These are phyloP conservation scores for Ia io DNA, from an alignment of 2,113 vertebrate genomes.

Conservation along the genomic window DNA sequence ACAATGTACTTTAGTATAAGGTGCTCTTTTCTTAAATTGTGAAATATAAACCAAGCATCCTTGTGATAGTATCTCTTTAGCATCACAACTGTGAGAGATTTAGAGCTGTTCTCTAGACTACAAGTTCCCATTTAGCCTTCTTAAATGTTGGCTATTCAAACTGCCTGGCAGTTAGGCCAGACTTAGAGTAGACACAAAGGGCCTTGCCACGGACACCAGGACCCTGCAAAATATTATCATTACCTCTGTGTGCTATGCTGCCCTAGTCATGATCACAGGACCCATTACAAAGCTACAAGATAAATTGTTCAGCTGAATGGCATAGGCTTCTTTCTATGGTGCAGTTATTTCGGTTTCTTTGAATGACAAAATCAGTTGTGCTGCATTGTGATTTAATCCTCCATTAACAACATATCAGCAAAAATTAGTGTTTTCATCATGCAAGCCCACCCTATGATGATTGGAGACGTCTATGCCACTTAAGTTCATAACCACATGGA, in stretches of 20 bases:
- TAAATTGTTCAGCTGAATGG: neutral
- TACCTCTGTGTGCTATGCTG: neutral
- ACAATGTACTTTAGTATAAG: neutral
- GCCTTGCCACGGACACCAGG: neutral
- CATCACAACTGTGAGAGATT: neutral
- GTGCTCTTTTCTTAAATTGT: neutral
- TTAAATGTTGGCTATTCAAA: neutral
- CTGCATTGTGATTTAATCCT: slow-evolving; percentile 11
- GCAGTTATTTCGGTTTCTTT: neutral
- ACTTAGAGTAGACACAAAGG: neutral
- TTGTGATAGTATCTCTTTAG: neutral
- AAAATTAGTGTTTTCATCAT: slow-evolving; percentile 29
- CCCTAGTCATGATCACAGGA: neutral
- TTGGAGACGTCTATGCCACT: neutral
- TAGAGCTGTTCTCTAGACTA: neutral
- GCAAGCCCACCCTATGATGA: neutral
- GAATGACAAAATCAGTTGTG: neutral
- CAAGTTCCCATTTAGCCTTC: neutral
- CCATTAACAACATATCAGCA: neutral
- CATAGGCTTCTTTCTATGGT: neutral
- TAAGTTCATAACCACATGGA: neutral
- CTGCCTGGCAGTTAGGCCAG: neutral
- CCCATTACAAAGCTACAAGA: neutral
- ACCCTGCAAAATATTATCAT: neutral
- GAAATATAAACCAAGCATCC: neutral